These are phyloP conservation scores for Apostichopus leukothele DNA, from an alignment of 53 echinoderm and acorn worm genomes.

Conservation along the genomic window DNA sequence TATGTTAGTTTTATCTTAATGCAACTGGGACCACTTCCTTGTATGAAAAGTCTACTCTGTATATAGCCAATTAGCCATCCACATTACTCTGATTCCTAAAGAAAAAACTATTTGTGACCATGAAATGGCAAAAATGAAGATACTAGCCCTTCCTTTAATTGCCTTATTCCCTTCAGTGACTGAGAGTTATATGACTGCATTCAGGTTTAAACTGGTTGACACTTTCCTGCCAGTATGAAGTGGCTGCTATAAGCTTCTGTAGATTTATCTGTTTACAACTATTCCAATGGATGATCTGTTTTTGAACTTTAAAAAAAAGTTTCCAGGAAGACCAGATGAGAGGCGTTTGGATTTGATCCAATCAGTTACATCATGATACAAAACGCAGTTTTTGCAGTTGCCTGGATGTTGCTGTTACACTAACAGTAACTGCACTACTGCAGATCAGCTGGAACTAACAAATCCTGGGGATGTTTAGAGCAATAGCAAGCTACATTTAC, in stretches of 20 bases:
- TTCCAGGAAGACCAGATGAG: background rate
- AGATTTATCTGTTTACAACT: background rate
- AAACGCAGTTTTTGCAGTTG: background rate
- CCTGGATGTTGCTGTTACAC: background rate
- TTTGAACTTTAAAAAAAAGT: background rate
- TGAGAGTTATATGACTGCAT: background rate
- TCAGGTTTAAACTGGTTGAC: background rate
- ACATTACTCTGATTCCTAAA: too few species aligned
- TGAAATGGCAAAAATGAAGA: background rate
- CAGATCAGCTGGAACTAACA: background rate
- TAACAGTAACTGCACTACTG: background rate
- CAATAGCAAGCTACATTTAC: too few species aligned
- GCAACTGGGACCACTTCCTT: too few species aligned
- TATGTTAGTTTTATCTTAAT: too few species aligned
- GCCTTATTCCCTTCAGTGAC: background rate
- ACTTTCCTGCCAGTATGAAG: background rate
- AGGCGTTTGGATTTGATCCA: background rate
- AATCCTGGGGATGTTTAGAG: background rate
- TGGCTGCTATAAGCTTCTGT: background rate
- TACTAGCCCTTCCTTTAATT: background rate
- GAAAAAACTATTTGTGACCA: background rate
- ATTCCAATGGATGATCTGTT: background rate
- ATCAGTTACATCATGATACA: background rate
- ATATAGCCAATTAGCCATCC: too few species aligned
- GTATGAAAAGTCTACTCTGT: too few species aligned